Evolutionary conservation across 2,113 vertebrate genomes (phyloP).

Genomic region (Urocolius indicus): DNA sequence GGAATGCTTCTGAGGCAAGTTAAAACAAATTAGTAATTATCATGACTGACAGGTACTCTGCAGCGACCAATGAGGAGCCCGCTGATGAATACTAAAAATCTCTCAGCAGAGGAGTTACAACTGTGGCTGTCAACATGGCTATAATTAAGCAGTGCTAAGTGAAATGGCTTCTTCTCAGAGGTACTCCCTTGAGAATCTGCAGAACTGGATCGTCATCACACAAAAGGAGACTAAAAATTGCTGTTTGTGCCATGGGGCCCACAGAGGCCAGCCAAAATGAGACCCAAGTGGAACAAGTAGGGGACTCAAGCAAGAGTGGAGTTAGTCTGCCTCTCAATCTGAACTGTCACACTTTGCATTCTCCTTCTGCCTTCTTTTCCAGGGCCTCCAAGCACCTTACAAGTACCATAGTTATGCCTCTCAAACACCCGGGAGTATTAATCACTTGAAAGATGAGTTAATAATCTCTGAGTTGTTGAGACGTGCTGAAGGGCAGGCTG

Average conservation of each 20-base stretch:
- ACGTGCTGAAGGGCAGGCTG: conserved; percentile 52
- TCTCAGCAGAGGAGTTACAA: conserved; percentile 61
- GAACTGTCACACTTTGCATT: neutral
- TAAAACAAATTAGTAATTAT: conserved; percentile 66
- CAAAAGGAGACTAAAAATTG: neutral
- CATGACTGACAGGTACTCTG: conserved; percentile 56
- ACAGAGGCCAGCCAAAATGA: neutral
- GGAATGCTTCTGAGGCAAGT: conserved; percentile 61
- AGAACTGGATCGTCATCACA: neutral
- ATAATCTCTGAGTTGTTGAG: conserved; percentile 63
- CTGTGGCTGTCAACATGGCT: conserved; percentile 42
- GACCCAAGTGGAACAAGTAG: neutral
- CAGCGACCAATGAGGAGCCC: conserved; percentile 16
- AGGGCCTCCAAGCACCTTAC: conserved; percentile 1
- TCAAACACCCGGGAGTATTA: conserved; percentile 38
- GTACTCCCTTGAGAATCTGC: neutral
- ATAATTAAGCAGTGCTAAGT: conserved; percentile 55
- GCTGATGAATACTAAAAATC: conserved; percentile 41
- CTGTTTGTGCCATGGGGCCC: neutral
- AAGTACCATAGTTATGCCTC: conserved; percentile 19
- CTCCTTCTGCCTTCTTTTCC: neutral
- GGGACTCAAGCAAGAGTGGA: neutral
- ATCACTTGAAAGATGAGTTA: conserved; percentile 65
- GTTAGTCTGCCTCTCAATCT: neutral
- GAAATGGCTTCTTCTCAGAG: conserved; percentile 54